These are phyloP conservation scores for Pycnonotus jocosus DNA, from an alignment of 2,113 vertebrate species.

Conservation along the genomic window DNA sequence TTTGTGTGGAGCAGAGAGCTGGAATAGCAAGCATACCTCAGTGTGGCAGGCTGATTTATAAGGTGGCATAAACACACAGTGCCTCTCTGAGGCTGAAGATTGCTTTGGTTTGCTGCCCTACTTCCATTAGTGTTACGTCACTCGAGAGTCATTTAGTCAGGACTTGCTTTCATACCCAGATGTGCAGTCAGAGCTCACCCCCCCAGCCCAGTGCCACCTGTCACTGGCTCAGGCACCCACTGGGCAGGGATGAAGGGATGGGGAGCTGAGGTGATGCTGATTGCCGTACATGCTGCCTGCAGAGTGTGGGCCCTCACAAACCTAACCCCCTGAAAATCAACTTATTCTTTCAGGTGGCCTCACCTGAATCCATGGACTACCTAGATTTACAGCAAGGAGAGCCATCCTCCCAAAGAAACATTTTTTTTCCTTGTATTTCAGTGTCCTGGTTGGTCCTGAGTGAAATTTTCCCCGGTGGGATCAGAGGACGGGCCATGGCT, in stretches of 20 bases:
- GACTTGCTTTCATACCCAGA: background rate
- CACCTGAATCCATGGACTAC: background rate
- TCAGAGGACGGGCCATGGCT: slow-evolving; percentile 89
- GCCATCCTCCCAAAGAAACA: background rate
- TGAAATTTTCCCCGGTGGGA: slow-evolving; percentile 91
- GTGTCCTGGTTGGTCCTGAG: slow-evolving; percentile 94
- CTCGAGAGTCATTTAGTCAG: background rate
- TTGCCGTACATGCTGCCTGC: background rate
- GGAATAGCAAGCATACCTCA: background rate
- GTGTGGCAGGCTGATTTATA: slow-evolving; percentile 31
- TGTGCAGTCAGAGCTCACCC: background rate
- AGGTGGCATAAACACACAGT: background rate
- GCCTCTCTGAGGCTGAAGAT: background rate
- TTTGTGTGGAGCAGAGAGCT: background rate
- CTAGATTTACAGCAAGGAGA: background rate
- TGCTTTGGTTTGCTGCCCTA: slow-evolving; percentile 12
- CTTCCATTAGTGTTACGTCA: background rate
- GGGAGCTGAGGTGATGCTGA: background rate
- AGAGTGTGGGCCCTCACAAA: background rate
- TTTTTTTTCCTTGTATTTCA: slow-evolving; percentile 46
- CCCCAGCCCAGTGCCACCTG: rapidly evolving
- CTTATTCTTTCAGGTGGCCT: background rate
- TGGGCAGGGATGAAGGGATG: background rate
- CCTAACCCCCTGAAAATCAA: background rate
- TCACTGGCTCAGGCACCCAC: background rate